Percentiles rank a stretch among this genome's conserved stretches.
Evolutionary conservation across 2,113 vertebrate species (phyloP).

Genomic region (Anarrhichthys ocellatus): DNA sequence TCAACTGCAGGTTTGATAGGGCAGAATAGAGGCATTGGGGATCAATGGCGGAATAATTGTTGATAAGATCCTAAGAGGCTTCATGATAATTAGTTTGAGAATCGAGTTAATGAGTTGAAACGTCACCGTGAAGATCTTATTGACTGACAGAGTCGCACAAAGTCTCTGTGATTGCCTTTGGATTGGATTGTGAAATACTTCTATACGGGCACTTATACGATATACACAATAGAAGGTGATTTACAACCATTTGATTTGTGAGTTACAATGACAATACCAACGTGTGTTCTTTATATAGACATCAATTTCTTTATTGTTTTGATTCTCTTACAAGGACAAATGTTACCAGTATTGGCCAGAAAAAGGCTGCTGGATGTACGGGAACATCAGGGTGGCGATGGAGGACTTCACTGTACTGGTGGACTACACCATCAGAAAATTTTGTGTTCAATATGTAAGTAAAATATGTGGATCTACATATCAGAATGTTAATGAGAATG

Average conservation of each 20-base stretch:
- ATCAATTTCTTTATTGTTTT: not conserved
- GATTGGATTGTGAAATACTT: constrained; percentile 43
- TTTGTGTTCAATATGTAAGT: constrained; percentile 93
- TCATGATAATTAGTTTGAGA: constrained; percentile 83
- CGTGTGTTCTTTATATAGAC: not conserved
- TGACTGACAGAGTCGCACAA: constrained; percentile 73
- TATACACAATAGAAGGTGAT: not conserved
- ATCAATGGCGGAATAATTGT: constrained; percentile 84
- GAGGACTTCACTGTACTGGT: constrained; percentile 94
- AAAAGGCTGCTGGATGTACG: constrained; percentile 96
- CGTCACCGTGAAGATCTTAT: constrained; percentile 66
- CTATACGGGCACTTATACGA: not conserved
- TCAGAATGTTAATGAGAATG: not conserved
- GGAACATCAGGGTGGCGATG: constrained; percentile 88
- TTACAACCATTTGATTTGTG: not conserved
- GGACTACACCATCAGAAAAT: constrained; percentile 96
- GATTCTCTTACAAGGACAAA: constrained; percentile 86
- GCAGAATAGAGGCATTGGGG: constrained; percentile 71
- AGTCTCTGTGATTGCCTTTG: constrained; percentile 57
- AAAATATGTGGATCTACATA: not conserved
- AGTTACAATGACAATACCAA: not conserved
- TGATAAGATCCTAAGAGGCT: constrained; percentile 81
- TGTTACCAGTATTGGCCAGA: constrained; percentile 97
- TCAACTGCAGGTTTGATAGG: constrained; percentile 78
- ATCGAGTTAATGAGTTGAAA: constrained; percentile 80